Base-by-base conservation (phyloP, 2,888 invertebrate species). In the Panorpa germanica region DNA sequence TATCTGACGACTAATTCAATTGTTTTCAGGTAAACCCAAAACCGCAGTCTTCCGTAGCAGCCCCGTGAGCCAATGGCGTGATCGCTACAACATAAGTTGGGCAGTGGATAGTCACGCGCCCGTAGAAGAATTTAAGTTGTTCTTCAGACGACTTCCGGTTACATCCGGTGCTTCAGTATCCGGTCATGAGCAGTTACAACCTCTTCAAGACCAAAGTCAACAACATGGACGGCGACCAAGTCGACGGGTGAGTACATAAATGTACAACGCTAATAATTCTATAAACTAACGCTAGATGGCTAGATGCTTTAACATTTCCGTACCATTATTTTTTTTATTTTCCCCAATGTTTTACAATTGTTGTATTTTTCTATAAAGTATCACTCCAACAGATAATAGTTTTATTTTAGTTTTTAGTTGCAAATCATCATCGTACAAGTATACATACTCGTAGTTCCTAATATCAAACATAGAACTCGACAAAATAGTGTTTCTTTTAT, bases 71-170 rank as follows among this genome's bases (percentile, higher is more conserved):
- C 60, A 62, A 41, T 68, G 53, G 48, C 49, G 54, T 35, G 61
- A 60, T 41, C 67, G 65, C 45, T 72, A 70, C 50, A 71, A 71
- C 47, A 66, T 72, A 40, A 68, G 68, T 28, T 73, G 71, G 70
- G 59, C 63, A 25, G 70, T 70, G 17, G 66, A 70, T 46, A 70
- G 70, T 31, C 62, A 66, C 45, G 64, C 68, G 39, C 68, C 70
- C 31, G 65, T 73, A 35, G 66, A 69, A 43, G 70, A 71, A 48
- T 71, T 69, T 50, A 65, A 69, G 50, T 50, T 73, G 39, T 61
- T 63, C 41, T 72, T 65, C 52, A 55, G 71, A 43, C 63, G 65
- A 49, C 54, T 68, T 40, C 65, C 67, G n/a, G n/a, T n/a, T n/a
- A n/a, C 28, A 43, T 37, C 29, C 40, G 38, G 36, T 34, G 17